A percentile compares a stretch with the other conserved stretches of the same genome.
These are phyloP conservation scores for Muraenolepis orangiensis DNA, from an alignment of 2,797 vertebrate species.

Conservation along the genomic window DNA sequence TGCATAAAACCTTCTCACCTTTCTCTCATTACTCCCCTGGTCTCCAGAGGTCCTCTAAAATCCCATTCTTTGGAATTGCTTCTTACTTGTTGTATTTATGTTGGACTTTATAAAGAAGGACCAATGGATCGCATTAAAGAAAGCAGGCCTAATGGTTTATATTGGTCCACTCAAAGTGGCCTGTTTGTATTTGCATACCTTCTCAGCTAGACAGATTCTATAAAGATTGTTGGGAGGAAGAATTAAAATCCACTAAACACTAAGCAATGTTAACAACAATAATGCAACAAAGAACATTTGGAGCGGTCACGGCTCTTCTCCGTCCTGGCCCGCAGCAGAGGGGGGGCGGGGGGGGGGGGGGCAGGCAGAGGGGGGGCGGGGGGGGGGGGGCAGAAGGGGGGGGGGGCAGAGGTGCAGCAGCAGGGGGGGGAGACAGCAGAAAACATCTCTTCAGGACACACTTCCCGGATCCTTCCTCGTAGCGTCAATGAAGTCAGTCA, in stretches of 20 bases:
- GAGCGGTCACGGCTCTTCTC: background rate
- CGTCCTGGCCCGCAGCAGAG: no score
- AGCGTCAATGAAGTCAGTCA: no score
- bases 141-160: background rate
- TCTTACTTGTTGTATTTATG: no score
- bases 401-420: no score
- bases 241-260: background rate
- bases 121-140: background rate
- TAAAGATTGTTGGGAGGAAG: background rate
- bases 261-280: background rate
- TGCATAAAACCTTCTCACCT: background rate
- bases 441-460: no score
- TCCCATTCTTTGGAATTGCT: background rate
- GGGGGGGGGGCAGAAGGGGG: no score
- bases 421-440: no score
- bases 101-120: background rate
- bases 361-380: no score
- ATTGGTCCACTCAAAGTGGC: background rate
- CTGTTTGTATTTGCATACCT: background rate
- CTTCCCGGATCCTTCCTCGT: no score
- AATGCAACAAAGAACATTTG: background rate
- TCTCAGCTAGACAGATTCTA: background rate
- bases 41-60: background rate
- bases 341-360: no score
- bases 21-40: background rate